Evolutionary conservation across 2,797 vertebrate species (phyloP).

Genomic region (Sebastes goodei): DNA sequence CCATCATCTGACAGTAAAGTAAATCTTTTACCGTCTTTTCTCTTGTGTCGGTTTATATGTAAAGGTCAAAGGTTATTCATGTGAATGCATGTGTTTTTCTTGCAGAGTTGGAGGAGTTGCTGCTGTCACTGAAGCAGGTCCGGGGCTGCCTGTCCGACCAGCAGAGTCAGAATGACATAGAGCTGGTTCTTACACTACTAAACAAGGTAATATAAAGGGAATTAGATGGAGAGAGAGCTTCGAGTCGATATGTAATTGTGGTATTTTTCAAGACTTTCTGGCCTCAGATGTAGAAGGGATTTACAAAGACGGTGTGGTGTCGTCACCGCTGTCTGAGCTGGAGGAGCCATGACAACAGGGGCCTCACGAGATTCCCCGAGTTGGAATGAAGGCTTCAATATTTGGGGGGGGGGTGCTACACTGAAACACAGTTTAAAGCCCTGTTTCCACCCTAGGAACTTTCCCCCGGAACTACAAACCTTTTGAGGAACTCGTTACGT

Average conservation of each 20-base stretch:
- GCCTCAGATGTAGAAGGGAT: neutral
- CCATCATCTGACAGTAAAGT: neutral
- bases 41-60: neutral
- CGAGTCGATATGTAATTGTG: neutral
- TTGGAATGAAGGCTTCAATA: neutral
- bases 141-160: conserved; percentile 91
- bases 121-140: conserved; percentile 94
- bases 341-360: neutral
- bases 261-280: neutral
- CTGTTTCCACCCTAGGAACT: too few species aligned
- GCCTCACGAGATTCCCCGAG: neutral
- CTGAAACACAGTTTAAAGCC: neutral
- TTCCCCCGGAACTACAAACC: too few species aligned
- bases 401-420: neutral
- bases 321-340: conserved; percentile 3
- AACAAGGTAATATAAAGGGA: conserved; percentile 83
- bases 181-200: conserved; percentile 92
- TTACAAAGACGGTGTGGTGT: neutral
- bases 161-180: conserved; percentile 95
- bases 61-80: neutral
- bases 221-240: neutral
- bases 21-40: neutral
- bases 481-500: too few species aligned
- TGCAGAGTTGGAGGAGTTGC: conserved; percentile 93
- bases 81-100: conserved; percentile 39